Base-by-base conservation (phyloP, 1,140 invertebrate genomes). In the Heliconius hermathena region DNA sequence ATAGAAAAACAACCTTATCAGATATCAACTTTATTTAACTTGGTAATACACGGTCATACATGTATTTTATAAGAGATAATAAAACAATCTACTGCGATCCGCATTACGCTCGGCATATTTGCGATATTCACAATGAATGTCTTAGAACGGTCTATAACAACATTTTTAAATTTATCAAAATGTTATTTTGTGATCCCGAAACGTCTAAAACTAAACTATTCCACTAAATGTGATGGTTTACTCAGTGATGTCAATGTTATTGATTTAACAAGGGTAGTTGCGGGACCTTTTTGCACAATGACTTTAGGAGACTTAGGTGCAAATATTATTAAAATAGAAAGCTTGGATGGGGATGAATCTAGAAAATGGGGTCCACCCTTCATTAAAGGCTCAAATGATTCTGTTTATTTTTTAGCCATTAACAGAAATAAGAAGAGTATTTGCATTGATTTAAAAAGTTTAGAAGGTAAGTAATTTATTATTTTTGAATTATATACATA, bases 391-490 rank as follows among this genome's bases (percentile, higher is more conserved):
- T 97, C 96, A 33, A 91, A 95, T 26, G 97, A 99, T 86, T 96
- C 97, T 33, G 97, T 96, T 77, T 99, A 99, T 89, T 99, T 98
- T 92, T 87, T 98, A 8, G 95, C 97, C 46, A 95, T 98, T 0
- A 99, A 99, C 94, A 96, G 99, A 82, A 99, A 99, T 91, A 99
- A 99, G 93, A 98, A 98, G 91, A 99, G 98, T 91, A 95, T 99
- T 71, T 98, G 97, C 84, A 95, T 99, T 66, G 96, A 99, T 92
- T 92, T 99, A 2, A 98, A 98, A 88, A 94, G 95, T 26, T 72
- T 87, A 36, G 91, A 96, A 91, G 94, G 94, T 95, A 90, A 89
- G 88, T 82, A 6, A 36, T 77, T 76, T 71, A 77, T 66, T 79
- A 66, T 57, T 81, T 78, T 76, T 71, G 13, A 22, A 60, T 60